Conservation (phyloP, 2,797 vertebrate genomes). For the Muscicapa striata region DNA sequence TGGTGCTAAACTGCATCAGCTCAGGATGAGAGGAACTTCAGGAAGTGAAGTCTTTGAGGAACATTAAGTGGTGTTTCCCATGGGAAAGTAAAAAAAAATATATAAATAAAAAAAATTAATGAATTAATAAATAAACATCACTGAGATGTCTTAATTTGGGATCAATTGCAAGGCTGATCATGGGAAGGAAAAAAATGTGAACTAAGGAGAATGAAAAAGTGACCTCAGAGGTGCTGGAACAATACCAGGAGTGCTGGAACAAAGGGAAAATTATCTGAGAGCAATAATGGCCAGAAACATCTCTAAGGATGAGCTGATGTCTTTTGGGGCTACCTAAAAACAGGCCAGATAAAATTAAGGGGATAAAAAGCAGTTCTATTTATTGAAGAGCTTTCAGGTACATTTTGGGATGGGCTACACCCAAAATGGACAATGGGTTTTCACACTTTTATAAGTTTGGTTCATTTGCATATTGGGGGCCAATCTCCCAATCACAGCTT, state of each 20-base stretch:
- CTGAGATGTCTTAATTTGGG: neutral
- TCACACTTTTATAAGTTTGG: neutral
- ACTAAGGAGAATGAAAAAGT: neutral
- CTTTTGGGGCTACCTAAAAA: neutral
- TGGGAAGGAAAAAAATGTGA: neutral
- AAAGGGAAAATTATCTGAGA: neutral
- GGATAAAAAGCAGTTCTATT: rapidly evolving
- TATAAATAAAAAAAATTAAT: neutral
- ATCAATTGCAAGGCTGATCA: neutral
- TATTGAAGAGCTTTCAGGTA: neutral
- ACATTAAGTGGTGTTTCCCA: neutral
- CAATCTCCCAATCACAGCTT: rapidly evolving
- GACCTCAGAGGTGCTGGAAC: constrained; percentile 23
- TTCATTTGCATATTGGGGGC: neutral
- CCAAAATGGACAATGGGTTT: neutral
- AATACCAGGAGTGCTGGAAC: neutral
- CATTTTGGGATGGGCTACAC: neutral
- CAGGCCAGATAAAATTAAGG: neutral
- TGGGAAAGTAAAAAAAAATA: neutral
- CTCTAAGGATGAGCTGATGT: neutral
- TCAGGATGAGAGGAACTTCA: neutral
- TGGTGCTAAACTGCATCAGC: neutral
- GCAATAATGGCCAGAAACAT: constrained; percentile 37
- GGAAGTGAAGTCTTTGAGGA: neutral
- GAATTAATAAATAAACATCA: no score